These are phyloP conservation scores for Kryptolebias ocellatus DNA, from an alignment of 2,797 vertebrate species.

Conservation along the genomic window DNA sequence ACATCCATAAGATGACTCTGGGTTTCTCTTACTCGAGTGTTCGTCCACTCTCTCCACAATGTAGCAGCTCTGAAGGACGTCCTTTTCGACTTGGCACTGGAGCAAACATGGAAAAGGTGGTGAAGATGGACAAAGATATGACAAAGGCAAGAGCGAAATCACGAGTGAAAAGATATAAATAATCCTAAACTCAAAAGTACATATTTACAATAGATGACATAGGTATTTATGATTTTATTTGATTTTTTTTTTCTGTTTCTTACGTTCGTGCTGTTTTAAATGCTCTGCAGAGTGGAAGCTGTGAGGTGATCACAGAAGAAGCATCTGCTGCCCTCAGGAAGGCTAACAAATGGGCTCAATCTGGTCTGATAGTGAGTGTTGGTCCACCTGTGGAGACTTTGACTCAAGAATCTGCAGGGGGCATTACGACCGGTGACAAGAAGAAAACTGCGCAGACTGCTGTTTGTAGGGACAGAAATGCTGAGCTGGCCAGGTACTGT, in stretches of 20 bases:
- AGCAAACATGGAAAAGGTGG: slow-evolving; percentile 99
- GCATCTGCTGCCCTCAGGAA: slow-evolving; percentile 93
- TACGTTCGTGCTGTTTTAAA: slow-evolving; percentile 18
- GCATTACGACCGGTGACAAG: slow-evolving; percentile 92
- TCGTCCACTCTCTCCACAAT: slow-evolving; percentile 46
- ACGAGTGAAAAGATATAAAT: background rate
- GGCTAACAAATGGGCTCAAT: slow-evolving; percentile 98
- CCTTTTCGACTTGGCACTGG: slow-evolving; percentile 97
- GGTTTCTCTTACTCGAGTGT: slow-evolving; percentile 15
- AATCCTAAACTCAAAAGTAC: background rate
- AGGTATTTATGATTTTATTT: background rate
- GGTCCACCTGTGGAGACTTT: slow-evolving; percentile 91
- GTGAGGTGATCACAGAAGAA: slow-evolving; percentile 97
- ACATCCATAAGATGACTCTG: background rate
- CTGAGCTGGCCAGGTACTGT: slow-evolving; percentile 90
- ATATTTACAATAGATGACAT: background rate
- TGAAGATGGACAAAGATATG: slow-evolving; percentile 99
- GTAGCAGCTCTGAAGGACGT: slow-evolving; percentile 96
- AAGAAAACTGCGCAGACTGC: slow-evolving; percentile 97
- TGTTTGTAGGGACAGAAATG: slow-evolving; percentile 94
- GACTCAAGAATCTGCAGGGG: slow-evolving; percentile 87
- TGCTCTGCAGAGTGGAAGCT: slow-evolving; percentile 88
- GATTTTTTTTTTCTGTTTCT: background rate
- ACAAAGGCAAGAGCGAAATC: slow-evolving; percentile 86
- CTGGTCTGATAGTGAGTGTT: slow-evolving; percentile 95